Base-by-base conservation (phyloP, 1,140 invertebrate species). In the Gryon sp. region DNA sequence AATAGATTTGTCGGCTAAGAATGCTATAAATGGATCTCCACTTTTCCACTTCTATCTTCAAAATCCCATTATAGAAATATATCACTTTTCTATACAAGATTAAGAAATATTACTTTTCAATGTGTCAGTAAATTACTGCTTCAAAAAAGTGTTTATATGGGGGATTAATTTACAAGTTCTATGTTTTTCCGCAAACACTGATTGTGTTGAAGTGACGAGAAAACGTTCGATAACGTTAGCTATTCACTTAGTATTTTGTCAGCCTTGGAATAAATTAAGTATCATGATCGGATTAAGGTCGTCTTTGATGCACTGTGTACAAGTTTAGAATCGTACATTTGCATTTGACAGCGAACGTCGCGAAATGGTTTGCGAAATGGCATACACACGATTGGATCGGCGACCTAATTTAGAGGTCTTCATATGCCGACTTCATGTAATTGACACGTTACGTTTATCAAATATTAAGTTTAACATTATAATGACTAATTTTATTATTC, bases 231-330 rank as follows among this genome's bases (percentile, higher is more conserved):
- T 74, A 74, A 26, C 48, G 55, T 40, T 34, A 36, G 34, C 16
- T 53, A 48, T 55, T 62, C 43, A 38, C 32, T 41, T 7, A 6
- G 46, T 70, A 63, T 78, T 73, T 78, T 57, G 68, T 73, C 60
- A 69, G 76, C 76, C 76, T 78, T 73, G 63, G 68, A 73, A 73
- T 78, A 69, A 78, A 73, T 78, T 69, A 73, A 62, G 40, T 57
- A 68, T 40, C 68, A 50, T 18, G 69, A 74, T 73, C 36, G 76
- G 65, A 78, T 78, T 74, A 78, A 78, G 76, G 69, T 65, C 76
- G 69, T 53, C 48, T 69, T 48, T 45, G 59, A 78, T 73, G 55
- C 57, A 59, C 45, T 43, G 30, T 48, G 24, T 55, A 43, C 53
- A 19, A 72, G 18, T 46, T 41, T 57, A 40, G 48, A 38, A 12